These are phyloP conservation scores for Galendromus occidentalis DNA, from an alignment of 1,140 invertebrate species.

Conservation along the genomic window DNA sequence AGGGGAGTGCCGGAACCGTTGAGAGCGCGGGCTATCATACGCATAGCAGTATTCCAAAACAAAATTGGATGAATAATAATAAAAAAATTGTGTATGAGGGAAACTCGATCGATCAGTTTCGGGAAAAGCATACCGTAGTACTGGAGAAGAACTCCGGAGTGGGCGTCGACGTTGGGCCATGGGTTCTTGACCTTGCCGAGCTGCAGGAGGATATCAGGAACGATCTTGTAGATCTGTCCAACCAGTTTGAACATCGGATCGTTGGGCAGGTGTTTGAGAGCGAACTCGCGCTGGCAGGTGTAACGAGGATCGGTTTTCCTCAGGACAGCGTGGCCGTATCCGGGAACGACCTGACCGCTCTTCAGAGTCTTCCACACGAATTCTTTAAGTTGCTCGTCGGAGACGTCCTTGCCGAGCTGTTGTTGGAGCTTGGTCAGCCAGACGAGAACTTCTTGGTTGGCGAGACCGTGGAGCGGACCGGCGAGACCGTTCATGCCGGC, in stretches of 20 bases:
- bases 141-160: slow-evolving; percentile 38
- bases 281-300: slow-evolving; percentile 38
- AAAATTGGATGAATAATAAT: neutral
- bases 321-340: slow-evolving; percentile 41
- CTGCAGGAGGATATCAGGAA: slow-evolving; percentile 36
- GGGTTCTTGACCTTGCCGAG: slow-evolving; percentile 41
- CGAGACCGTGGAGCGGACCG: slow-evolving; percentile 39
- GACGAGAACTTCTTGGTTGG: slow-evolving; percentile 36
- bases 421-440: slow-evolving; percentile 30
- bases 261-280: slow-evolving; percentile 36
- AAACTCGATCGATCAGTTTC: no score
- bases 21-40: no score
- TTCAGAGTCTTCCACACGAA: slow-evolving; percentile 40
- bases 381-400: slow-evolving; percentile 34
- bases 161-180: slow-evolving; percentile 43
- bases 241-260: slow-evolving; percentile 36
- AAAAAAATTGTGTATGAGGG: no score
- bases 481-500: slow-evolving; percentile 39
- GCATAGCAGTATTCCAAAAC: neutral
- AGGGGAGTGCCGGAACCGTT: neutral
- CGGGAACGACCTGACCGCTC: slow-evolving; percentile 39
- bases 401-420: slow-evolving; percentile 31
- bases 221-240: slow-evolving; percentile 35
- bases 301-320: slow-evolving; percentile 40
- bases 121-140: slow-evolving; percentile 25